phyloP scores from a whole-genome alignment of 2,888 invertebrate species.

The Drosophila meridiana region DNA sequence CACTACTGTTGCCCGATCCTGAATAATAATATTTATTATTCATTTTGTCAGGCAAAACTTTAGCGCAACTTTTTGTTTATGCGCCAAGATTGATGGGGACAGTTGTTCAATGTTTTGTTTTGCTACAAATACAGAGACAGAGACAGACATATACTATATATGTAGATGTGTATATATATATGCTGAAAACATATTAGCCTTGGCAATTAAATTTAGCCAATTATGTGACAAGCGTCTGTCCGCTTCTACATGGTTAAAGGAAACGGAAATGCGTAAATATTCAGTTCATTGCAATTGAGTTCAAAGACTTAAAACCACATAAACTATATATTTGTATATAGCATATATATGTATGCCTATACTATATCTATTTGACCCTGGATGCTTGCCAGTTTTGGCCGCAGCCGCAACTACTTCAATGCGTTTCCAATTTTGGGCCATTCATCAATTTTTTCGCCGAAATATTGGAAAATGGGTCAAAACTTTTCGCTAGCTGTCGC shows the following conservation, averaged over 20 bases:
- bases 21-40: conserved; percentile 46
- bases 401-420: conserved; percentile 15
- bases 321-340: background rate
- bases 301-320: conserved; percentile 44
- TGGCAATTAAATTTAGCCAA: conserved; percentile 71
- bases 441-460: conserved; percentile 42
- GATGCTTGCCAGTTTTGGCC: conserved; percentile 51
- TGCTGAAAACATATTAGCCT: conserved; percentile 56
- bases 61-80: conserved; percentile 36
- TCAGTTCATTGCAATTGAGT: conserved; percentile 56
- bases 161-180: background rate
- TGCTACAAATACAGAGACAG: conserved; percentile 7
- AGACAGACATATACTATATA: background rate
- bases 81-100: conserved; percentile 71
- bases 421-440: conserved; percentile 31
- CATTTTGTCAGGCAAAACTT: conserved; percentile 18
- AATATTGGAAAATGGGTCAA: conserved; percentile 49
- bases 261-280: conserved; percentile 63
- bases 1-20: conserved; percentile 9
- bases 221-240: conserved; percentile 46
- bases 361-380: conserved; percentile 44
- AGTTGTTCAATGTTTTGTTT: conserved; percentile 75
- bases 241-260: conserved; percentile 32
- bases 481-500: conserved; percentile 43
- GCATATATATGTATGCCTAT: background rate